Evolutionary conservation across 2,113 vertebrate species (phyloP), one percentile per base, ranked within the genome.

Genomic region (Nyctereutes procyonoides): DNA sequence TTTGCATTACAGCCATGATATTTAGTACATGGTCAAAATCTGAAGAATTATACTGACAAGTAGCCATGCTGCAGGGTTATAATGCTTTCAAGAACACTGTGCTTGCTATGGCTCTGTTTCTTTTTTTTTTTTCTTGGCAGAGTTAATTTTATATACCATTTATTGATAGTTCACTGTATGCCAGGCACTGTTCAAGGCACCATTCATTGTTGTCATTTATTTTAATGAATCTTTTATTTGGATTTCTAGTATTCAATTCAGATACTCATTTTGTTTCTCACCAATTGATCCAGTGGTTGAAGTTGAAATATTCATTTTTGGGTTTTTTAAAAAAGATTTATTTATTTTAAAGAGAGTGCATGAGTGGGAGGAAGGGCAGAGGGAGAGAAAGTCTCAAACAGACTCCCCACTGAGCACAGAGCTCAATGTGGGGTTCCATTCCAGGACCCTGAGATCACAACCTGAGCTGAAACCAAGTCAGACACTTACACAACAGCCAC

Each of bases 281-380:
- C 7, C 24, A 30, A 1, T 58, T 95, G 7, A 62, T 85, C 48
- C 26, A 55, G 10, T 77, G 60, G 19, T 17, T 30, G 8, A 84
- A 89, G 79, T 51, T 56, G 26, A 91, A 96, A 94, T 92, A 90
- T 83, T 92, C 12, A 88, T n/a, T 17, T 69, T 55, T 55, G 43
- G 43, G 13, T 55, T 58, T n/a, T 69, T 69, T 10, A 69, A 43
- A 43, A 43, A 43, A 69, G 3, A n/a, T 69, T 69, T n/a, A 69
- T 69, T n/a, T 69, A 58, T 58, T 58, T 58, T 17, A 58, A 19
- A 5, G 56, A 19, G 32, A 69, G 8, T 69, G 67, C 67, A n/a
- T 69, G 67, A 69, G 16, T n/a, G 1, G 32, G 67, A 8, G 32
- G 32, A 69, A 32, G 67, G 67, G 32, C 16, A 69, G 67, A n/a